Evolutionary conservation across 2,113 vertebrate species (phyloP).

Genomic region (Heptranchias perlo): DNA sequence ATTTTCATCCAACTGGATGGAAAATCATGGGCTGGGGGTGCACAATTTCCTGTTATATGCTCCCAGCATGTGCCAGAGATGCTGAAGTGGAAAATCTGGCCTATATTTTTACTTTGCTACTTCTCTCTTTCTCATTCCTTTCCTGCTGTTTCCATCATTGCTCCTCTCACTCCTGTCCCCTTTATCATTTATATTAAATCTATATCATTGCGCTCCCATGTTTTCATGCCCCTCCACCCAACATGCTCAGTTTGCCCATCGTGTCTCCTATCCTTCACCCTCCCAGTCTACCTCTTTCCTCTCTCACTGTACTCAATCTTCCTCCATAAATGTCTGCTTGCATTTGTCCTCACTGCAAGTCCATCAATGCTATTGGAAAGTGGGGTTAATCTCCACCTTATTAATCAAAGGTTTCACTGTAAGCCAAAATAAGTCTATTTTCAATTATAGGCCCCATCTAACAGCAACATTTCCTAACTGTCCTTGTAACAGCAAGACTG

Average conservation of each 20-base stretch:
- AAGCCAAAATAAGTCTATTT: not conserved
- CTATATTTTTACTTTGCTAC: not conserved
- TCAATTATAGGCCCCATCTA: not conserved
- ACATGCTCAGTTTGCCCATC: not conserved
- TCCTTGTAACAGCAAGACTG: not conserved
- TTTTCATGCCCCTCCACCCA: not conserved
- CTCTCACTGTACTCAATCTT: not conserved
- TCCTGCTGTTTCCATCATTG: not conserved
- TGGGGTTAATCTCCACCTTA: not conserved
- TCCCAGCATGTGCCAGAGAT: not conserved
- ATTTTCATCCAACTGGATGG: not conserved
- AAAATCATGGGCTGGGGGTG: not conserved
- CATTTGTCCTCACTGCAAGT: not conserved
- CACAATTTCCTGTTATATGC: not conserved
- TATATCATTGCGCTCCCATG: not conserved
- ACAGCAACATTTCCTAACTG: not conserved
- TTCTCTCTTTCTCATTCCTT: not conserved
- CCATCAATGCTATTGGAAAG: not conserved
- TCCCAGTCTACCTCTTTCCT: not conserved
- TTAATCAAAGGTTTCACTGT: not conserved
- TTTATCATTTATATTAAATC: not conserved
- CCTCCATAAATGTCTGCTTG: not conserved
- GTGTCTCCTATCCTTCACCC: not conserved
- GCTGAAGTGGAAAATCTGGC: not conserved
- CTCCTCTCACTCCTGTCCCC: not conserved